A percentile compares a stretch with the other conserved stretches of the same genome.
phyloP scores from a whole-genome alignment of 1,140 invertebrate species.

The Episyrphus balteatus region DNA sequence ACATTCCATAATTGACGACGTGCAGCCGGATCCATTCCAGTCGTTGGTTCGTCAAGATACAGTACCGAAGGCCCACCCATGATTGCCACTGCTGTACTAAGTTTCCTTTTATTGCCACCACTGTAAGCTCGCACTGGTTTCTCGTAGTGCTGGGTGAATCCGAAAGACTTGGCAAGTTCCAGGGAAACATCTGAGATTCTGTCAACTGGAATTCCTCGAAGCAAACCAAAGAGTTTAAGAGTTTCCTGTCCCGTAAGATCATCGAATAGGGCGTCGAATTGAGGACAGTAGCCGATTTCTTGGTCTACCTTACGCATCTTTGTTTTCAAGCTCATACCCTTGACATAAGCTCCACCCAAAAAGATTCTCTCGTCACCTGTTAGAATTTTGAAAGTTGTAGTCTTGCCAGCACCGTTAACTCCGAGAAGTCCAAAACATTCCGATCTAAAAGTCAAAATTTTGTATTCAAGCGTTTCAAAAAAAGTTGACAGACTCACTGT shows the following conservation, averaged over 20 bases:
- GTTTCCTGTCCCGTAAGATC: conserved; percentile 68
- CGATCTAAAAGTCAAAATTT: conserved; percentile 14
- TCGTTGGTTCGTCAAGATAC: conserved; percentile 72
- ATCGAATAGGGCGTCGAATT: conserved; percentile 68
- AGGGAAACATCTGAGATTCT: conserved; percentile 32
- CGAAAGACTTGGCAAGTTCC: conserved; percentile 26
- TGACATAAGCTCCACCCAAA: conserved; percentile 38
- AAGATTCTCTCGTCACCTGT: conserved; percentile 58
- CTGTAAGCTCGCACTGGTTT: conserved; percentile 53
- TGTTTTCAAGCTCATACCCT: conserved; percentile 36
- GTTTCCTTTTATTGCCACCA: conserved; percentile 86
- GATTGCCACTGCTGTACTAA: conserved; percentile 82
- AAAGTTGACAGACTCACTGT: conserved; percentile 1
- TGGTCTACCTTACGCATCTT: conserved; percentile 40
- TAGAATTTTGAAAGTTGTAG: conserved; percentile 75
- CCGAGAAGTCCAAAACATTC: conserved; percentile 87
- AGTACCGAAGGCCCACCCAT: conserved; percentile 75
- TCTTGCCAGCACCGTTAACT: conserved; percentile 71
- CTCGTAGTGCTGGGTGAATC: conserved; percentile 33
- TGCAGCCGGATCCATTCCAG: conserved; percentile 68
- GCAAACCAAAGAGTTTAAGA: conserved; percentile 54
- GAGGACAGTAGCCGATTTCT: conserved; percentile 65
- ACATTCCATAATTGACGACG: conserved; percentile 66
- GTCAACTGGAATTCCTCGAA: conserved; percentile 51
- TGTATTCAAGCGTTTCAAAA: neutral